Evolutionary conservation across 2,113 vertebrate species (phyloP).

Genomic region (Larimichthys crocea): DNA sequence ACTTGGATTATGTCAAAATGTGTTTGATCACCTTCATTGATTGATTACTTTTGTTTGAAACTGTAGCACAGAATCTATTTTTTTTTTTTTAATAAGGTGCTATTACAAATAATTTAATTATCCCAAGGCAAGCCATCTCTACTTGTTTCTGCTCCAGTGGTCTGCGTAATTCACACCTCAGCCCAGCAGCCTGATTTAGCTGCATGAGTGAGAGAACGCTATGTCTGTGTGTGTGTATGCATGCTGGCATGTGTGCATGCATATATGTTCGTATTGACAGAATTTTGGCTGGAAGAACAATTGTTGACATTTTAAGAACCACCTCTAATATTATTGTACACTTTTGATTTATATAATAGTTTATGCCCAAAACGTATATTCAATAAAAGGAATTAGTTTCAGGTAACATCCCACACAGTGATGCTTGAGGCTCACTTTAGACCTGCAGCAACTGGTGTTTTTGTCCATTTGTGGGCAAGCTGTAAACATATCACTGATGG

Average conservation of each 20-base stretch:
- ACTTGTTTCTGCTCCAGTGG: constrained; percentile 79
- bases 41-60: constrained; percentile 70
- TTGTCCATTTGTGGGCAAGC: not conserved
- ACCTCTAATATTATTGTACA: not conserved
- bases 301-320: not conserved
- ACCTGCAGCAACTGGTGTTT: not conserved
- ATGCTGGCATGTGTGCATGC: not conserved
- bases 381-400: not conserved
- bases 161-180: constrained; percentile 80
- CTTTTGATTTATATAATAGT: not conserved
- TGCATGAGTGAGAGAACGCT: constrained; percentile 45
- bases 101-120: constrained; percentile 84
- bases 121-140: constrained; percentile 63
- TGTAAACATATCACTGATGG: too few relatives aligned
- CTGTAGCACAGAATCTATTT: constrained; percentile 66
- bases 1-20: constrained; percentile 28
- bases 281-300: not conserved
- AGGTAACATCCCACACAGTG: not conserved
- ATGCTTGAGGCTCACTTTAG: not conserved
- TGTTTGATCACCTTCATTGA: constrained; percentile 68
- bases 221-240: not conserved
- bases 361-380: not conserved
- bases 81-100: constrained; percentile 70
- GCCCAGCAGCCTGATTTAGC: constrained; percentile 58
- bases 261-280: not conserved